These are phyloP conservation scores for Lepidurus apus DNA, from an alignment of 1,140 invertebrate species.

Conservation along the genomic window DNA sequence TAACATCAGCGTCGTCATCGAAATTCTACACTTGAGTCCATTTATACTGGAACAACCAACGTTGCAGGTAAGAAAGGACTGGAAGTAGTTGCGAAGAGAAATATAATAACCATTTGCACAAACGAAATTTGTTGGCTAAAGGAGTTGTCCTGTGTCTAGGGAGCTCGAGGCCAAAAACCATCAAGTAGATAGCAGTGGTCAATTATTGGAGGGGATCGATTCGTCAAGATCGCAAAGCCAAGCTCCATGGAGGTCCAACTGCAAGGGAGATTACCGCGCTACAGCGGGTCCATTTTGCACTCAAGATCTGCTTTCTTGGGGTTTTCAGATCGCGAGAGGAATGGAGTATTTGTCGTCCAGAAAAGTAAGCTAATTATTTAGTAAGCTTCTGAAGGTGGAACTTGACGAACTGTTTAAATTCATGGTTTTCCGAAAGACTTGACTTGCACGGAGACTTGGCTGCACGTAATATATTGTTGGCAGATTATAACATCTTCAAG, in stretches of 20 bases:
- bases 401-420: not conserved
- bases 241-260: conserved; percentile 67
- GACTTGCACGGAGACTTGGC: conserved; percentile 53
- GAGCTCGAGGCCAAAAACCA: conserved; percentile 39
- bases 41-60: too few species aligned
- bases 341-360: conserved; percentile 89
- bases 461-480: conserved; percentile 53
- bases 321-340: conserved; percentile 87
- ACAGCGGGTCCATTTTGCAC: conserved; percentile 53
- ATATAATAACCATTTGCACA: not conserved
- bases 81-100: not conserved
- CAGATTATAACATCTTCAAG: conserved; percentile 48
- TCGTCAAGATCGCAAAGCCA: conserved; percentile 46
- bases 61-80: not conserved
- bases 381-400: not conserved
- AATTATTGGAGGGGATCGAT: conserved; percentile 49
- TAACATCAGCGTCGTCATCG: too few species aligned
- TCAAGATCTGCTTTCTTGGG: conserved; percentile 78
- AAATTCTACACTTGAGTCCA: not conserved
- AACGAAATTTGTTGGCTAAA: conserved; percentile 1
- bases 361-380: conserved; percentile 55
- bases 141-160: conserved; percentile 37
- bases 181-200: conserved; percentile 29
- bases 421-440: conserved; percentile 39
- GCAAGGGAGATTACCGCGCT: conserved; percentile 56